Base-by-base conservation (phyloP, 2,888 invertebrate species). In the Eristalinus sepulchralis region DNA sequence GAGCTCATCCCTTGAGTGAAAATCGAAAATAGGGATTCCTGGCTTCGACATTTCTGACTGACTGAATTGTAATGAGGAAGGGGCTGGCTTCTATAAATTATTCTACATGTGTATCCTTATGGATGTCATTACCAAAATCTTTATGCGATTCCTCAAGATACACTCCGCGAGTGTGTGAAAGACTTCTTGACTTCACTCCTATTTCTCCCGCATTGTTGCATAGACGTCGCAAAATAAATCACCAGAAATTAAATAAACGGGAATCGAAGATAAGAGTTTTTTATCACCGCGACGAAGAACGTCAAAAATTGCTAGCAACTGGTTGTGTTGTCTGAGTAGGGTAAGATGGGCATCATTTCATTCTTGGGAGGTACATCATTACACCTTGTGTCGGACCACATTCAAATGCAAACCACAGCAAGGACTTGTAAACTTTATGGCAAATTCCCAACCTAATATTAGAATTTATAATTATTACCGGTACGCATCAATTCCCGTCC, bases 401-500 rank as follows among this genome's bases (percentile, higher is more conserved):
- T 47, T 60, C 60, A 34, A 47, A 36, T n/a, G 59, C 34, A 27
- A 0, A 71, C 4, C 39, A 11, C 31, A 66, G 59, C n/a, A 66
- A 59, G 36, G 47, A 39, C 3, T n/a, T 60, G 47, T 60, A 59
- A 57, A 57, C 33, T 36, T 22, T 34, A 39, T 62, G 47, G 71
- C 39, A 47, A 55, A n/a, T 27, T 57, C n/a, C 71, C 39, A 34
- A 57, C 47, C 63, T 62, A 72, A 78, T 70, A 59, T 68, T 73
- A 47, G 67, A 77, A 67, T 68, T 72, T 63, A 83, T 72, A 67
- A 77, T 83, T 67, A 67, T 72, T 62, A 77, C 57, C 67, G 57
- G 17, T 10, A 62, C 20, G 24, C 47, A 47, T 66, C 33, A n/a
- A 27, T 13, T 33, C 34, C 39, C 36, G n/a, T 36, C 27, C 17